These are phyloP conservation scores for Lordiphosa fenestrarum DNA, from an alignment of 2,888 invertebrate species.

Conservation along the genomic window DNA sequence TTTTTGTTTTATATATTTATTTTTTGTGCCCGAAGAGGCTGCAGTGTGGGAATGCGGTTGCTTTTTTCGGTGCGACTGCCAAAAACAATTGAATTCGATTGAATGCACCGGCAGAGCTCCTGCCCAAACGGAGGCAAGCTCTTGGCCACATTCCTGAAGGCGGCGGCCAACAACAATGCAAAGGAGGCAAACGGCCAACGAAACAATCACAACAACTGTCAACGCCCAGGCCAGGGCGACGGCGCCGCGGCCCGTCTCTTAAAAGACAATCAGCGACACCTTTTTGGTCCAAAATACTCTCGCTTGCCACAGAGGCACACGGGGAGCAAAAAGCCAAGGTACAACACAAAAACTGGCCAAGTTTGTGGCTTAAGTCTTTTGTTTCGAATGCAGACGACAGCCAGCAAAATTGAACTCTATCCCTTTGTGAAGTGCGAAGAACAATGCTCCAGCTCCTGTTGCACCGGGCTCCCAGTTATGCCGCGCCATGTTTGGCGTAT, in stretches of 20 bases:
- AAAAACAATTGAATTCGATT: slow-evolving; percentile 79
- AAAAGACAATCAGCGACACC: slow-evolving; percentile 81
- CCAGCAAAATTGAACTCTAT: slow-evolving; percentile 75
- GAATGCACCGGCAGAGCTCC: slow-evolving; percentile 77
- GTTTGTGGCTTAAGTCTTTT: slow-evolving; percentile 76
- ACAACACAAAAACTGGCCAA: slow-evolving; percentile 40
- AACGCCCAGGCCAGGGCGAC: slow-evolving; percentile 67
- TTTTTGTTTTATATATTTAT: slow-evolving; percentile 1
- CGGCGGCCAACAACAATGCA: slow-evolving; percentile 67
- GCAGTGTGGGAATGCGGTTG: slow-evolving; percentile 71
- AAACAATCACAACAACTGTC: slow-evolving; percentile 76
- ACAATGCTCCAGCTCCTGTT: slow-evolving; percentile 58
- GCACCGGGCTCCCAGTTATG: slow-evolving; percentile 55
- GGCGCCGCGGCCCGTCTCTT: slow-evolving; percentile 78
- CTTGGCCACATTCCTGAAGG: slow-evolving; percentile 63
- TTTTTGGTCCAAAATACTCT: slow-evolving; percentile 77
- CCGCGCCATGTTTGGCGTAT: slow-evolving; percentile 77
- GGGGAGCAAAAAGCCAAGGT: slow-evolving; percentile 16
- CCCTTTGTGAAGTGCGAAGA: slow-evolving; percentile 76
- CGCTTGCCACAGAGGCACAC: slow-evolving; percentile 32
- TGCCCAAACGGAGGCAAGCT: slow-evolving; percentile 12
- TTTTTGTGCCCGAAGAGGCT: slow-evolving; percentile 28
- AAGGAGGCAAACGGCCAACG: slow-evolving; percentile 21
- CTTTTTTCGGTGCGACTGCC: slow-evolving; percentile 65
- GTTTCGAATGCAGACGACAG: slow-evolving; percentile 68